Evolutionary conservation across 2,888 invertebrate genomes (phyloP), one percentile per base, ranked within the genome.

Genomic region (Cyaniris semiargus): DNA sequence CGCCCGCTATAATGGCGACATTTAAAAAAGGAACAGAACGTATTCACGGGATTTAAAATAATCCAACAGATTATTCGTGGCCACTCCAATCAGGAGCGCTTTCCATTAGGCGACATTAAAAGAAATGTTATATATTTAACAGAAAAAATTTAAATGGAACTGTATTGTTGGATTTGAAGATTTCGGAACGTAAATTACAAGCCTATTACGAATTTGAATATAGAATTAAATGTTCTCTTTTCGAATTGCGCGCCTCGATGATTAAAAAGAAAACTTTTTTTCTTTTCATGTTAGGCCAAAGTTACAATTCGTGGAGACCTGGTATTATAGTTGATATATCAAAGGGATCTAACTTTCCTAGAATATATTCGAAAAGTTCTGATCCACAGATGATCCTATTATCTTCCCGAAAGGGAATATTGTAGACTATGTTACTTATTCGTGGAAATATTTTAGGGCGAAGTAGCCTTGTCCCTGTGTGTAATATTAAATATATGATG

Each of bases 11-110:
- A 80, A 80, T 78, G 70, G 66, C 38, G 53, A 75, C 58, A 79
- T 79, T 81, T 75, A 79, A 78, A 76, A 76, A 76, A 74, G 76
- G 66, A 70, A 66, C 71, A 77, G 21, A 78, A 77, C 75, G 79
- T 78, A 80, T 78, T 76, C 70, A 77, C 27, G 77, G 78, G 79
- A 79, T 81, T 82, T 81, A 79, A 82, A 81, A 82, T 79, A 82
- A 82, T 79, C 82, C 78, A 66, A 60, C n/a, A 79, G 81, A 80
- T 82, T 82, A 81, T 78, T 76, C 77, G 80, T 79, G 80, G 78
- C 81, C 83, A 83, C 83, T 83, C 82, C 83, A 83, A 83, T 83
- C 83, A 83, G 80, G 80, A 79, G 78, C 76, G 79, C 78, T 79
- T 79, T 79, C 81, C 79, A 83, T 82, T 82, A 79, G 78, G 77